phyloP scores from a whole-genome alignment of 92 coral and sea anemone species.

The Desmophyllum pertusum region DNA sequence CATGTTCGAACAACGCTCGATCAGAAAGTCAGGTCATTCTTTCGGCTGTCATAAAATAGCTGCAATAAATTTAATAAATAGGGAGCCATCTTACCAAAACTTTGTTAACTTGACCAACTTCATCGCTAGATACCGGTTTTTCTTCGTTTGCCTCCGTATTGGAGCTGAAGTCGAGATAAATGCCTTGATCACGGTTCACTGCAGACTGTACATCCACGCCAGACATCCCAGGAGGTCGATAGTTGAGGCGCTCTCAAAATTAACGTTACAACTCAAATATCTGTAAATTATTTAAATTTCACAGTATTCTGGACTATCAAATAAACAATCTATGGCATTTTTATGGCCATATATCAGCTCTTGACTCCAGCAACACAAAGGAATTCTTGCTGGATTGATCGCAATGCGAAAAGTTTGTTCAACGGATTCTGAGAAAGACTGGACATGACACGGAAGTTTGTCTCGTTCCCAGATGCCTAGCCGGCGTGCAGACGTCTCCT shows the following conservation, averaged over 20 bases:
- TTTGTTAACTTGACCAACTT: slow-evolving; percentile 17
- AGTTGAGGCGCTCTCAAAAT: background rate
- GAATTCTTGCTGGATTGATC: background rate
- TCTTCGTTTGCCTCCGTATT: background rate
- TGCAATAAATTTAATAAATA: background rate
- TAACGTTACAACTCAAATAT: background rate
- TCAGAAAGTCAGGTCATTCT: background rate
- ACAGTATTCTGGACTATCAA: background rate
- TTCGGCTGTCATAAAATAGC: no score
- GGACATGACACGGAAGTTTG: background rate
- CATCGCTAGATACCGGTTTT: slow-evolving; percentile 1
- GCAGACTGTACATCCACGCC: background rate
- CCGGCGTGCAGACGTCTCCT: no score
- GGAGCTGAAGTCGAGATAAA: slow-evolving; percentile 24
- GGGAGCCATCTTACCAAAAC: slow-evolving; percentile 25
- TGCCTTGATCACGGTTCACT: background rate
- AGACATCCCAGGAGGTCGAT: slow-evolving; percentile 14
- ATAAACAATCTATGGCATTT: background rate
- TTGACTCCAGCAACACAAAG: background rate
- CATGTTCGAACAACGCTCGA: background rate
- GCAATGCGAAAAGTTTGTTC: background rate
- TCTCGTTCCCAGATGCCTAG: background rate
- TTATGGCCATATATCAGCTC: background rate
- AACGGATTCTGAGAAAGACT: background rate
- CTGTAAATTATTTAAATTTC: background rate